phyloP scores from a whole-genome alignment of 2,888 invertebrate species.

The Epirrita christyi region DNA sequence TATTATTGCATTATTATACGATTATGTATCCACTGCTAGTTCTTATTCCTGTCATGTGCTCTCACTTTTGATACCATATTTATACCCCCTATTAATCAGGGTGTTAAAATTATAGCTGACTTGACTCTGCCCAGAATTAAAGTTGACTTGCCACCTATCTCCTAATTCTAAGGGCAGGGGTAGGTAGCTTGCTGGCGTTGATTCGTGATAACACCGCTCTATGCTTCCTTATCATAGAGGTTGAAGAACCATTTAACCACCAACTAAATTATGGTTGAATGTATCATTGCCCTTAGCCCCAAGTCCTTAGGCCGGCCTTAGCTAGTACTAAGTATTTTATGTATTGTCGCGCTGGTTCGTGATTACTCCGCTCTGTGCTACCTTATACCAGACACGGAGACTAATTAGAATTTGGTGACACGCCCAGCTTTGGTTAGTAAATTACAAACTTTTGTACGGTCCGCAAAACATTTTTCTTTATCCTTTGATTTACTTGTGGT shows the following conservation, averaged over 20 bases:
- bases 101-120: neutral
- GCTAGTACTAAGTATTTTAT: too few species aligned
- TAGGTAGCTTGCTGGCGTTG: conserved; percentile 42
- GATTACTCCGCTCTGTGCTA: conserved; percentile 64
- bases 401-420: conserved; percentile 83
- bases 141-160: neutral
- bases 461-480: conserved; percentile 43
- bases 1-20: too few species aligned
- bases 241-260: too few species aligned
- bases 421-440: conserved; percentile 61
- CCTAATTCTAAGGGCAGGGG: neutral
- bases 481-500: too few species aligned
- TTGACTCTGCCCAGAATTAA: neutral
- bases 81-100: neutral
- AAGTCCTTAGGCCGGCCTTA: too few species aligned
- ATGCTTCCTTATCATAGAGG: conserved; percentile 63
- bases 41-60: too few species aligned
- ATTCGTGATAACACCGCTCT: conserved; percentile 55
- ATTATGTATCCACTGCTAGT: too few species aligned
- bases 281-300: too few species aligned
- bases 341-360: conserved; percentile 41
- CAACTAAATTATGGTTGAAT: too few species aligned
- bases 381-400: conserved; percentile 77
- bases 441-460: conserved; percentile 66
- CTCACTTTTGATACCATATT: neutral